Evolutionary conservation across 2,888 invertebrate genomes (phyloP).

Genomic region (Rhogogaster chlorosoma): DNA sequence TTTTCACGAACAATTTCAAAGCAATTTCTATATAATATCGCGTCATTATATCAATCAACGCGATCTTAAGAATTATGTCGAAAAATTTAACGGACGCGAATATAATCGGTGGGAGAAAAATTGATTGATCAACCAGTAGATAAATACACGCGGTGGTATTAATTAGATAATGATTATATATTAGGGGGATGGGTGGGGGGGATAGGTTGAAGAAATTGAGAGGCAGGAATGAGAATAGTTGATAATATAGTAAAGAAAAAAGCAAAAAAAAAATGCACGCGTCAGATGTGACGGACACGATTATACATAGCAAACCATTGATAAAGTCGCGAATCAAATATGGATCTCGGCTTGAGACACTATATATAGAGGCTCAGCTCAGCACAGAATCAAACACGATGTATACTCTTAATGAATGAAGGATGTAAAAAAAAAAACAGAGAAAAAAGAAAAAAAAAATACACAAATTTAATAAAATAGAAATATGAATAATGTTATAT

Average conservation of each 20-base stretch:
- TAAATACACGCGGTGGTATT: background rate
- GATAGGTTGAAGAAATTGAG: background rate
- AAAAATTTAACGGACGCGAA: background rate
- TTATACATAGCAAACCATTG: background rate
- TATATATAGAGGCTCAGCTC: slow-evolving; percentile 67
- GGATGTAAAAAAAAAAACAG: slow-evolving; percentile 48
- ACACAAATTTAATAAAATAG: slow-evolving; percentile 12
- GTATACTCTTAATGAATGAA: slow-evolving; percentile 62
- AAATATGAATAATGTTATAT: slow-evolving; percentile 4
- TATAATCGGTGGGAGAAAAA: background rate
- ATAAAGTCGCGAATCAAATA: slow-evolving; percentile 71
- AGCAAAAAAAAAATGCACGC: background rate
- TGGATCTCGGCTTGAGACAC: slow-evolving; percentile 68
- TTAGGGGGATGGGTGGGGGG: background rate
- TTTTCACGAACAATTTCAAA: background rate
- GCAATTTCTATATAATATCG: background rate
- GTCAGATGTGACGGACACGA: background rate
- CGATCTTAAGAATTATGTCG: background rate
- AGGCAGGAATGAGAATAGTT: background rate
- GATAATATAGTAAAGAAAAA: background rate
- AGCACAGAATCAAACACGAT: slow-evolving; percentile 74
- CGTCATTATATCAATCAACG: background rate
- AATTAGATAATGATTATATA: background rate
- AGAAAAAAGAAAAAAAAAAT: slow-evolving; percentile 50
- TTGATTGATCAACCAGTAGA: background rate